Conservation (phyloP, 2,888 invertebrate genomes). For the Parapristionchus giblindavisi region DNA sequence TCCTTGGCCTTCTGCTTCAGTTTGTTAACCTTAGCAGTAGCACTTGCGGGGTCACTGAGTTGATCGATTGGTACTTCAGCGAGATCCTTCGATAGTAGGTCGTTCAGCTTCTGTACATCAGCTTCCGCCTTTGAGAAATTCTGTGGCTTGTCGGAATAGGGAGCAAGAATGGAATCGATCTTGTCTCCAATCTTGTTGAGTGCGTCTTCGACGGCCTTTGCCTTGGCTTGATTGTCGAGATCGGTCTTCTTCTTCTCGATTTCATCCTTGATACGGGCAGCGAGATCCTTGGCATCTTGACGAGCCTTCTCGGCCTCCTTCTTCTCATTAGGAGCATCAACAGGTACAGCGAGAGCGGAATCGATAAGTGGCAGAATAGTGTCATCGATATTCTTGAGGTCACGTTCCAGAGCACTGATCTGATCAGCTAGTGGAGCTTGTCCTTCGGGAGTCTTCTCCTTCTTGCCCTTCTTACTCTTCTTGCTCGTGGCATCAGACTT, state of each 20-base stretch:
- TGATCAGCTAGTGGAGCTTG: slow-evolving; percentile 44
- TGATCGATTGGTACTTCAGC: slow-evolving; percentile 23
- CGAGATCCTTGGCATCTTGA: slow-evolving; percentile 31
- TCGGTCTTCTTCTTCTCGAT: slow-evolving; percentile 41
- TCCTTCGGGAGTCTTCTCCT: slow-evolving; percentile 43
- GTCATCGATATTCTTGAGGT: slow-evolving; percentile 20
- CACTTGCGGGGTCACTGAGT: slow-evolving; percentile 5
- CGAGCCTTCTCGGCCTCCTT: slow-evolving; percentile 18
- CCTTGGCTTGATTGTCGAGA: slow-evolving; percentile 32
- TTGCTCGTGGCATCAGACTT: slow-evolving; percentile 36
- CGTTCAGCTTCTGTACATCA: slow-evolving; percentile 24
- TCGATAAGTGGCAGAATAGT: neutral
- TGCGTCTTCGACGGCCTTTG: neutral
- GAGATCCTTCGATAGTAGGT: slow-evolving; percentile 11
- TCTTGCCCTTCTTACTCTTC: slow-evolving; percentile 50
- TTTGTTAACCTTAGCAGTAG: slow-evolving; percentile 33
- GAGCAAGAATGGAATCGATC: slow-evolving; percentile 46
- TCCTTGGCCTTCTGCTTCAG: slow-evolving; percentile 43
- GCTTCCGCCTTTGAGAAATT: slow-evolving; percentile 1
- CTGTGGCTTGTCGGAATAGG: slow-evolving; percentile 43
- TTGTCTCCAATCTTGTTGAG: slow-evolving; percentile 21
- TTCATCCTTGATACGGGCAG: slow-evolving; percentile 42
- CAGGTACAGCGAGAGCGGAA: slow-evolving; percentile 3
- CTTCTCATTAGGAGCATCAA: slow-evolving; percentile 12
- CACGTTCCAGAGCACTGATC: slow-evolving; percentile 39